A percentile compares a stretch with the other conserved stretches of the same genome.
These are phyloP conservation scores for Vombatus ursinus DNA, from an alignment of 2,113 vertebrate species.

Conservation along the genomic window DNA sequence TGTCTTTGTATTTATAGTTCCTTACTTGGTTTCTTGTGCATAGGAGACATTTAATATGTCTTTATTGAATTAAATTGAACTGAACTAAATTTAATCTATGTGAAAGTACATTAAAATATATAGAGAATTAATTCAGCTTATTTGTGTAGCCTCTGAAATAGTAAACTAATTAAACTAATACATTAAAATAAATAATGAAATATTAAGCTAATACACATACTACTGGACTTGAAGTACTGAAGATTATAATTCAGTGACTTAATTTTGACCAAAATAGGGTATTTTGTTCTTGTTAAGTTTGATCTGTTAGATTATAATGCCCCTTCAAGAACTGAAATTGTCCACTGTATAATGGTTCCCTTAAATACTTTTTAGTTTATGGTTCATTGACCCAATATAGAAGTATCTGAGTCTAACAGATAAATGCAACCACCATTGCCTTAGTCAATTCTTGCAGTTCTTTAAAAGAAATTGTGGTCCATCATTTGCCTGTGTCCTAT, in stretches of 20 bases:
- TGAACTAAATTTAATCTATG: not conserved
- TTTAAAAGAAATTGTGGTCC: slow-evolving; percentile 40
- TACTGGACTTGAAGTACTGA: slow-evolving; percentile 29
- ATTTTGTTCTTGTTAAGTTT: slow-evolving; percentile 48
- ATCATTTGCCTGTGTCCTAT: slow-evolving; percentile 42
- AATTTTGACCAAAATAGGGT: slow-evolving; percentile 26
- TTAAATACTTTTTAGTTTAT: slow-evolving; percentile 35
- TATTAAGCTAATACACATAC: not conserved
- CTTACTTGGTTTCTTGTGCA: not conserved
- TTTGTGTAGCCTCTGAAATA: not conserved
- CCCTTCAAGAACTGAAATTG: slow-evolving; percentile 17
- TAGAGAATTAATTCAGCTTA: not conserved
- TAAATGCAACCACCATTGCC: slow-evolving; percentile 37
- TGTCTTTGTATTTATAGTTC: not conserved
- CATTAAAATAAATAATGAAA: not conserved
- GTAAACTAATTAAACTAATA: not conserved
- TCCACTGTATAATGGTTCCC: not conserved
- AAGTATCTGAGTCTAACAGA: slow-evolving; percentile 9
- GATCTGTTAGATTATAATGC: slow-evolving; percentile 54
- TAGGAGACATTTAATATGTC: not conserved
- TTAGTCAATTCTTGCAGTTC: not conserved
- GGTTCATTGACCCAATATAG: slow-evolving; percentile 52
- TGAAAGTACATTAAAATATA: not conserved
- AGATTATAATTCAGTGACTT: slow-evolving; percentile 24
- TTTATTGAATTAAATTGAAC: not conserved